These are phyloP conservation scores for Ardeotis arabs DNA, from an alignment of 2,113 vertebrate species.

Conservation along the genomic window DNA sequence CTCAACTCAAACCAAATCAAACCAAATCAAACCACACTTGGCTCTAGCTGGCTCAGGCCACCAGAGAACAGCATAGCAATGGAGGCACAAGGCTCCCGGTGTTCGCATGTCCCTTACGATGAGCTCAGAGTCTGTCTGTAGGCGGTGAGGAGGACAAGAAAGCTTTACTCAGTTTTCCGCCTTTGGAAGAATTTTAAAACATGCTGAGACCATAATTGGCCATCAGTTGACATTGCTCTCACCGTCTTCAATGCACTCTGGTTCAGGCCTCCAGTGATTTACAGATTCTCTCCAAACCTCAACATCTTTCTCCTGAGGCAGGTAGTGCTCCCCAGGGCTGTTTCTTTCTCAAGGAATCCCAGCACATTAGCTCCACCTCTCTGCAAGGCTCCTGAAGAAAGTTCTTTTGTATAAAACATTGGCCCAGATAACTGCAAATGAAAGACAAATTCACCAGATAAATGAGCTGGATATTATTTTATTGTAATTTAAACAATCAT, in stretches of 20 bases:
- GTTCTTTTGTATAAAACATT: conserved; percentile 49
- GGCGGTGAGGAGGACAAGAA: not conserved
- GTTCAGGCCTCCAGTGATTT: not conserved
- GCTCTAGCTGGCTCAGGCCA: not conserved
- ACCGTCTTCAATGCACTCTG: not conserved
- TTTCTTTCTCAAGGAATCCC: conserved; percentile 29
- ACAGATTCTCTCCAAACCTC: not conserved
- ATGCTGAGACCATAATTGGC: not conserved
- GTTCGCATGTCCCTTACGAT: not conserved
- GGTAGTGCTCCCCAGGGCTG: not conserved
- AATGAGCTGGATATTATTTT: conserved; percentile 73
- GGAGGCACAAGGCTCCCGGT: not conserved
- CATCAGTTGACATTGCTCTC: not conserved
- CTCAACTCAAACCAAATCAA: not conserved
- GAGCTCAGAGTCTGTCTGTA: not conserved
- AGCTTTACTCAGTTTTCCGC: not conserved
- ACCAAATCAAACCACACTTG: not conserved
- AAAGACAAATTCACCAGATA: conserved; percentile 63
- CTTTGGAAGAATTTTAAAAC: not conserved
- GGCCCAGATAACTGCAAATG: conserved; percentile 30
- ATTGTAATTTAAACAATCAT: conserved; percentile 72
- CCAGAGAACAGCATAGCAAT: not conserved
- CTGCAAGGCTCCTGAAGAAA: conserved; percentile 33
- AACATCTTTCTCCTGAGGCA: not conserved
- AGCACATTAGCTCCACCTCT: conserved; percentile 25